A percentile compares a stretch with the other conserved stretches of the same genome.
Evolutionary conservation across 2,888 invertebrate species (phyloP).

Genomic region (Archaeoteleia sp.): DNA sequence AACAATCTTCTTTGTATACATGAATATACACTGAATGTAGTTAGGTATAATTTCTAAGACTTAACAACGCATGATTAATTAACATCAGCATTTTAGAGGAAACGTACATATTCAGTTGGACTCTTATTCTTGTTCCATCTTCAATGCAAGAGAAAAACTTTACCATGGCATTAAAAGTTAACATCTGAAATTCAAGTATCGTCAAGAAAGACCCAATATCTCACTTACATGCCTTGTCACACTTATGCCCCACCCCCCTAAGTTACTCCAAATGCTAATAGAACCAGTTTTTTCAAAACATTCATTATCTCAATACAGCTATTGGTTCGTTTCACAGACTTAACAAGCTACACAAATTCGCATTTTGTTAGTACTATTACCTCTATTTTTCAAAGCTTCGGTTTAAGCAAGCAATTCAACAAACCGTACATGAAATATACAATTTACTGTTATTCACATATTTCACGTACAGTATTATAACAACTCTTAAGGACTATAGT

Average conservation of each 20-base stretch:
- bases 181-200: constrained; percentile 9
- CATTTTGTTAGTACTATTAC: constrained; percentile 32
- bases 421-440: constrained; percentile 14
- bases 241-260: constrained; percentile 71
- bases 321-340: constrained; percentile 1
- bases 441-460: not conserved
- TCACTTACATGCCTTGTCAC: constrained; percentile 73
- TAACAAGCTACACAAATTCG: constrained; percentile 17
- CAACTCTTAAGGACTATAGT: not conserved
- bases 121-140: constrained; percentile 18
- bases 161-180: constrained; percentile 17
- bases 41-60: constrained; percentile 58
- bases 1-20: constrained; percentile 14
- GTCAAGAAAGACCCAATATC: constrained; percentile 40
- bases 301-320: not conserved
- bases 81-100: constrained; percentile 66
- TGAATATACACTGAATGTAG: constrained; percentile 65
- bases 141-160: constrained; percentile 42
- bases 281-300: constrained; percentile 46
- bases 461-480: constrained; percentile 13
- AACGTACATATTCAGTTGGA: constrained; percentile 73
- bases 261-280: constrained; percentile 61
- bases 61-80: constrained; percentile 43
- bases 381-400: constrained; percentile 30
- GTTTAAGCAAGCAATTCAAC: constrained; percentile 28